phyloP scores from a whole-genome alignment of 2,888 invertebrate genomes.

The Euzetes globulus region DNA sequence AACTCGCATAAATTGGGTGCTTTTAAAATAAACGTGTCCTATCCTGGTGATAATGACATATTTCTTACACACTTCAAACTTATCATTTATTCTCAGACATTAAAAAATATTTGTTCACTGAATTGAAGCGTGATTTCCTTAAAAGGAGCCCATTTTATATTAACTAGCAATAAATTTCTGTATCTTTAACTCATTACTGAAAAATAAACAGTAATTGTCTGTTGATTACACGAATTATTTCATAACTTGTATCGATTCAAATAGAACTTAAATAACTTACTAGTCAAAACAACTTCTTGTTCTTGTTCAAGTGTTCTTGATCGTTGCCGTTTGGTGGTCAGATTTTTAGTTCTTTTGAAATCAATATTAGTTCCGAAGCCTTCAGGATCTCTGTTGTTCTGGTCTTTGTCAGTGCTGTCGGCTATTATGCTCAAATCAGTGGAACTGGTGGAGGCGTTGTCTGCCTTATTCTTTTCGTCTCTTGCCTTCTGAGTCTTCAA shows the following conservation, averaged over 20 bases:
- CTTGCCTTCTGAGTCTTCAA: constrained; percentile 7
- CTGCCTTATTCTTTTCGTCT: background rate
- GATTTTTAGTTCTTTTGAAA: background rate
- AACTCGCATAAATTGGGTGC: too few relatives aligned
- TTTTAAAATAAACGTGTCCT: too few relatives aligned
- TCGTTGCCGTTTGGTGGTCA: background rate
- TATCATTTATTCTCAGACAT: too few relatives aligned
- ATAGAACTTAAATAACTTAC: background rate
- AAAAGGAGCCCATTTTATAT: too few relatives aligned
- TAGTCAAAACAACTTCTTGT: background rate
- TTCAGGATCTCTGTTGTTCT: constrained; percentile 45
- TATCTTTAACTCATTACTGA: too few relatives aligned
- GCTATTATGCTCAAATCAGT: constrained; percentile 41
- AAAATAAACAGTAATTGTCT: too few relatives aligned
- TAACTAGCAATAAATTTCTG: too few relatives aligned
- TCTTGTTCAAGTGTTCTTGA: background rate
- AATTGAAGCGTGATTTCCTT: too few relatives aligned
- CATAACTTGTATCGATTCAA: background rate
- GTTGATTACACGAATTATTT: background rate
- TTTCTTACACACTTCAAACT: too few relatives aligned
- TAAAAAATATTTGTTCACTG: too few relatives aligned
- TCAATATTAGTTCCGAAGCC: background rate
- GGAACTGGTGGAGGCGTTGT: background rate
- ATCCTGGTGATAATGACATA: too few relatives aligned
- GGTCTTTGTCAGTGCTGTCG: constrained; percentile 44